A percentile compares a stretch with the other conserved stretches of the same genome.
Conservation (phyloP, 2,888 invertebrate genomes). For the Zaprionus obscuricornis region DNA sequence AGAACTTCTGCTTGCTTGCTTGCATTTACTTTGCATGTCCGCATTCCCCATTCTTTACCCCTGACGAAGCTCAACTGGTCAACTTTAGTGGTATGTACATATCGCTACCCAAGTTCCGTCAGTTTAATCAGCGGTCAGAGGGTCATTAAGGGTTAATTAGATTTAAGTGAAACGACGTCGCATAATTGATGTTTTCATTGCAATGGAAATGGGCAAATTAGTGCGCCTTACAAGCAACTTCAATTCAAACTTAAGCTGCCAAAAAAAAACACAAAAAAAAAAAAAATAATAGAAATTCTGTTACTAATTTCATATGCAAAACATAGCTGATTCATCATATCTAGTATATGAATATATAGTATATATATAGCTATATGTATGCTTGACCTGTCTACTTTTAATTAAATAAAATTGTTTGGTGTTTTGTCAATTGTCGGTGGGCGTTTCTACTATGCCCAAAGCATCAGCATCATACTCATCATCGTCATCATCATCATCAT, state of each 20-base stretch:
- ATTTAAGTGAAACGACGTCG: slow-evolving; percentile 72
- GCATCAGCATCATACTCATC: slow-evolving; percentile 10
- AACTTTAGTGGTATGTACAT: too few species aligned
- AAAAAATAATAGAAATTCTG: slow-evolving; percentile 11
- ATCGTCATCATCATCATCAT: slow-evolving; percentile 11
- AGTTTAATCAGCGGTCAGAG: slow-evolving; percentile 75
- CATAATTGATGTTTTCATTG: slow-evolving; percentile 64
- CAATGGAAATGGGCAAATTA: slow-evolving; percentile 62
- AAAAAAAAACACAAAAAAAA: slow-evolving; percentile 12
- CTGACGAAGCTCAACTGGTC: too few species aligned
- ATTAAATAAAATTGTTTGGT: slow-evolving; percentile 53
- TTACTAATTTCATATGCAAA: slow-evolving; percentile 60
- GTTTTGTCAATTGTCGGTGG: slow-evolving; percentile 41
- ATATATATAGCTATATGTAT: too few species aligned
- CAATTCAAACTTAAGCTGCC: slow-evolving; percentile 26
- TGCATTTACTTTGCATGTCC: slow-evolving; percentile 73
- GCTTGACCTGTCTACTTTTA: slow-evolving; percentile 49
- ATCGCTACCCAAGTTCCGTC: too few species aligned
- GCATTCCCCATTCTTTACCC: slow-evolving; percentile 15
- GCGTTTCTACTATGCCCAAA: slow-evolving; percentile 27
- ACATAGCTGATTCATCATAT: slow-evolving; percentile 41
- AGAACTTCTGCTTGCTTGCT: slow-evolving; percentile 21
- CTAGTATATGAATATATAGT: too few species aligned
- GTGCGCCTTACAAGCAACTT: slow-evolving; percentile 33
- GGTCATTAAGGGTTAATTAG: slow-evolving; percentile 80